Percentiles rank a stretch among this genome's conserved stretches.
phyloP scores from a whole-genome alignment of 2,888 invertebrate genomes.

The Gymnocheta viridis region DNA sequence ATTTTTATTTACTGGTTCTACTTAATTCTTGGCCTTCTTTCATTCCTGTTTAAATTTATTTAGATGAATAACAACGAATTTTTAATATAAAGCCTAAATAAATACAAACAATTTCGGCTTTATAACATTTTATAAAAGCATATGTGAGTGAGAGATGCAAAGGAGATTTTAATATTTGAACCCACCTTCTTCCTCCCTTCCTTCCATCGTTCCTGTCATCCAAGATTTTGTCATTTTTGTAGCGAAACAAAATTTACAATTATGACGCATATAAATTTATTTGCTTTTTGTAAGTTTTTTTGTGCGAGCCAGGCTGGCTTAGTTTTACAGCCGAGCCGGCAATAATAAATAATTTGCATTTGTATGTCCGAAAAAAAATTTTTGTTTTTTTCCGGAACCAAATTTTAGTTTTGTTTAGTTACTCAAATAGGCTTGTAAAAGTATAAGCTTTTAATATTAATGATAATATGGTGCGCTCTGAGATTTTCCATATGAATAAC shows the following conservation, averaged over 20 bases:
- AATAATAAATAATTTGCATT: not conserved
- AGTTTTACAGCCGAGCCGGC: not conserved
- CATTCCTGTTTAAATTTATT: conserved; percentile 9
- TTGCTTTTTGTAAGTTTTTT: not conserved
- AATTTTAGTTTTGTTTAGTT: too few species aligned
- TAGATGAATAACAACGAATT: conserved; percentile 48
- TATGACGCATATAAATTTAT: conserved; percentile 7
- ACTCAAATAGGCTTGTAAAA: too few species aligned
- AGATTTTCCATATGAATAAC: too few species aligned
- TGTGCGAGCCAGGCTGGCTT: not conserved
- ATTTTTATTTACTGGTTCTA: not conserved
- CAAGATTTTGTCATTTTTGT: not conserved
- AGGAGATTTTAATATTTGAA: not conserved
- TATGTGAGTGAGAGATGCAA: not conserved
- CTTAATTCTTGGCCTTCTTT: not conserved
- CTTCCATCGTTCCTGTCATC: too few species aligned
- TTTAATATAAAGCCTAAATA: not conserved
- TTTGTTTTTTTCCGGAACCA: too few species aligned
- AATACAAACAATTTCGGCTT: not conserved
- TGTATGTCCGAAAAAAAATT: too few species aligned
- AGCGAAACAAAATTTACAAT: not conserved
- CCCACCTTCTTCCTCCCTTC: not conserved
- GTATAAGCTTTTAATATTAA: too few species aligned
- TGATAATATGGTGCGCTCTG: too few species aligned
- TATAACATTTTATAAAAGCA: conserved; percentile 9